Base-by-base conservation (phyloP, 35 echinoderm and acorn worm genomes). In the Nesometra sesokonis region DNA sequence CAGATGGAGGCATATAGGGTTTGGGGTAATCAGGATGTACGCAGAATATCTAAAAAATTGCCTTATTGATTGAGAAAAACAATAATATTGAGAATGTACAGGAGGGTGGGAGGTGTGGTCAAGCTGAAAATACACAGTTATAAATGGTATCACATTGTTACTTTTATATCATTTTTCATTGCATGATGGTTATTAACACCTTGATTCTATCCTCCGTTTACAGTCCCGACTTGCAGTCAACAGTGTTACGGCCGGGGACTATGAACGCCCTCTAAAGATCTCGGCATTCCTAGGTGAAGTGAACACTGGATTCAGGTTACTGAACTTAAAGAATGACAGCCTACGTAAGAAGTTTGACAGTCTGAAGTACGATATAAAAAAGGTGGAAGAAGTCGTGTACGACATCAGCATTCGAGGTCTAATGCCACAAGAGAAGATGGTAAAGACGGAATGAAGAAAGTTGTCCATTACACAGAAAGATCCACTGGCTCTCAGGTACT, bases 291-390 rank as follows among this genome's bases (percentile, higher is more conserved):
- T 99, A 80, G 90, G 87, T 19, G 96, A 99, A 78, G 31, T 99
- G 76, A 88, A 99, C 47, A 85, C 96, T 33, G 96, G 96, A n/a
- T 99, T 99, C 77, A 67, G 96, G 78, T 90, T 99, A 8, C 96
- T 99, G 9, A 99, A 99, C 57, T 88, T 99, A 15, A 99, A 99
- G 78, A 99, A 99, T 33, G 96, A 99, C 85, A 87, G 86, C 57
- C 90, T 99, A 0, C 40, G 96, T 7, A 99, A 99, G 79, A 84
- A 93, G 17, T 99, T 94, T 77, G 96, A 99, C 83, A 90, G 92
- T 81, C 89, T 99, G 9, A 99, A 99, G 79, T 99, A 99, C 76
- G 96, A 99, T 32, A 93, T 99, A 46, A 99, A 99, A 86, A 99
- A 99, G 79, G 93, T 99, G 23, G 96, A 99, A 81, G 96, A 99